A percentile compares a stretch with the other conserved stretches of the same genome.
Conservation (phyloP, 2,888 invertebrate genomes). For the Carpatolechia fugitivella region DNA sequence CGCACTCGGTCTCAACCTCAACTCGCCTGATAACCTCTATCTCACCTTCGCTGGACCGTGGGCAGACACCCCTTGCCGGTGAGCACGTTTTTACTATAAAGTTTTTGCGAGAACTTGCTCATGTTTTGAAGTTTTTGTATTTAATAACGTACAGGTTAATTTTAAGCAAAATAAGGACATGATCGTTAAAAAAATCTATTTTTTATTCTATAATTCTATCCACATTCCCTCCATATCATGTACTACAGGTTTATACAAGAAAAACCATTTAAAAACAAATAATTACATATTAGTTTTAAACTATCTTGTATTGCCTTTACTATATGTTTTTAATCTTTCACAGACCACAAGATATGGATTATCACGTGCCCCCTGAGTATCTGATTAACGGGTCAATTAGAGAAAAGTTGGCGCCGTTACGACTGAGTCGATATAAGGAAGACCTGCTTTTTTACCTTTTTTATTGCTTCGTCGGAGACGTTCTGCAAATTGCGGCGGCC, state of each 20-base stretch:
- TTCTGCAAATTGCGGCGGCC: slow-evolving; percentile 98
- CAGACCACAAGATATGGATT: slow-evolving; percentile 99
- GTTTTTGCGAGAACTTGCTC: too few relatives aligned
- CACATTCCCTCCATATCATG: too few relatives aligned
- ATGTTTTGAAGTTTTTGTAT: too few relatives aligned
- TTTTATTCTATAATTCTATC: too few relatives aligned
- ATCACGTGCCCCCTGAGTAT: slow-evolving; percentile 98
- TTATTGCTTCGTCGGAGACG: slow-evolving; percentile 99
- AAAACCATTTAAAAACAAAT: too few relatives aligned
- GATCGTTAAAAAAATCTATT: too few relatives aligned
- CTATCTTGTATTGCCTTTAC: too few relatives aligned
- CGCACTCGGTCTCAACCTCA: slow-evolving; percentile 97
- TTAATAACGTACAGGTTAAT: too few relatives aligned
- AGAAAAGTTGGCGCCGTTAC: slow-evolving; percentile 96
- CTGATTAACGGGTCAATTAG: slow-evolving; percentile 97
- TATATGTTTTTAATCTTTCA: too few relatives aligned
- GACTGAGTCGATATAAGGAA: slow-evolving; percentile 98
- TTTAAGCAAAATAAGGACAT: too few relatives aligned
- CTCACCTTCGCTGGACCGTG: slow-evolving; percentile 99
- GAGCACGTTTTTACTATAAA: slow-evolving; percentile 17
- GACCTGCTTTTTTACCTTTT: slow-evolving; percentile 99
- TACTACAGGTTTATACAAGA: too few relatives aligned
- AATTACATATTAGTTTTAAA: too few relatives aligned
- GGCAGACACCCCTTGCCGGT: slow-evolving; percentile 96
- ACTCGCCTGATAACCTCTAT: slow-evolving; percentile 98